Evolutionary conservation across 2,888 invertebrate genomes (phyloP), one percentile per base, ranked within the genome.

Genomic region (Oscheius sp.): DNA sequence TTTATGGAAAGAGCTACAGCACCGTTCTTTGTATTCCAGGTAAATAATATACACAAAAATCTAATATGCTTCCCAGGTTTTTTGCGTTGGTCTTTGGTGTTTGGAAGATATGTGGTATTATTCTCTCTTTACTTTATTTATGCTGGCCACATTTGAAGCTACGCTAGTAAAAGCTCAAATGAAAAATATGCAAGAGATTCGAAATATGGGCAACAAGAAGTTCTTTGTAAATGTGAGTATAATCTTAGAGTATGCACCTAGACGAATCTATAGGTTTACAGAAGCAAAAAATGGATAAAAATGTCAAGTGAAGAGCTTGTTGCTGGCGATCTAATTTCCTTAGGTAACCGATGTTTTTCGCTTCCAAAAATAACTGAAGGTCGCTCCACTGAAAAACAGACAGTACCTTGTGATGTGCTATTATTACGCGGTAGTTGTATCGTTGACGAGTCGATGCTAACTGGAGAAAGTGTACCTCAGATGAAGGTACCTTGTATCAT

Each of bases 21-120:
- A 0, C 99, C 99, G 1, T 99, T 99, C 90, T 99, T 99, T 90
- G 97, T 99, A 5, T 99, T 99, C 90, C 99, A 99, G 93, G 88
- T 86, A 18, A 18, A 18, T 7, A 49, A 18, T 49, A 18, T 16
- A 2, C 21, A 2, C 6, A 49, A 21, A 49, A 53, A 1, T 55
- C 23, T 49, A 5, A 25, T 66, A 16, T 12, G 61, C 27, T 18
- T 29, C 58, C 58, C 59, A 87, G 85, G 95, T 99, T 73, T 98
- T 99, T 89, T 99, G 98, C 88, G 98, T 99, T 58, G 94, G 93
- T 13, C 91, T 99, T 1, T 99, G 99, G 99, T 99, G 99, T 90
- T 91, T 99, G 82, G 99, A 99, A 89, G 96, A 96, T 69, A 87
- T 88, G 86, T 87, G 86, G 87, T 88, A 88, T 78, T 88, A 87